These are phyloP conservation scores for Catalaphyllia jardinei DNA, from an alignment of 64 coral and sea anemone species.

Conservation along the genomic window DNA sequence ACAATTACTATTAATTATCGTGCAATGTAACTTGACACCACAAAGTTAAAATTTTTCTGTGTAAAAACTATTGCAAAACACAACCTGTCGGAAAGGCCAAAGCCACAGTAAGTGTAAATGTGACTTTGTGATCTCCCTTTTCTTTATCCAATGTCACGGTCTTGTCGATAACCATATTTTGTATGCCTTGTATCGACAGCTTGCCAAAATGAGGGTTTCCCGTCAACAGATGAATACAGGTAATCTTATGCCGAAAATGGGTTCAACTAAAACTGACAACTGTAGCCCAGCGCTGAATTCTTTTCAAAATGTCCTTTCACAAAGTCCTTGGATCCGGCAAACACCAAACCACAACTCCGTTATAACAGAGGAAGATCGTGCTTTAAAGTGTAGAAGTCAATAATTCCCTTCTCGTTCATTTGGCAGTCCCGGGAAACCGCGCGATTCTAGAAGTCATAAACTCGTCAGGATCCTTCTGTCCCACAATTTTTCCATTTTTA, in stretches of 20 bases:
- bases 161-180: constrained; percentile 55
- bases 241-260: not conserved
- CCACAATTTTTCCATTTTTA: not conserved
- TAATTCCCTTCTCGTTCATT: not conserved
- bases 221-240: not conserved
- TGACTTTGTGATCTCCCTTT: constrained; percentile 92
- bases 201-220: too few relatives aligned
- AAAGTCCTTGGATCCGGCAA: not conserved
- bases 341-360: not conserved
- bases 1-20: too few relatives aligned
- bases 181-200: not conserved
- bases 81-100: constrained; percentile 89
- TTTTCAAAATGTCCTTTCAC: not conserved
- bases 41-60: not conserved
- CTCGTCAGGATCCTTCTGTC: not conserved
- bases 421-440: not conserved
- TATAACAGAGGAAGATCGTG: not conserved
- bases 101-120: constrained; percentile 86
- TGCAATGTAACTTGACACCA: not conserved
- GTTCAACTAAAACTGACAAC: not conserved
- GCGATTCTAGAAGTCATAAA: not conserved
- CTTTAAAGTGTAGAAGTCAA: not conserved
- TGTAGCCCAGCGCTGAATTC: not conserved
- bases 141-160: constrained; percentile 10
- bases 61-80: not conserved